A percentile compares a stretch with the other conserved stretches of the same genome.
These are phyloP conservation scores for Muscidifurax raptorellus DNA, from an alignment of 1,140 invertebrate genomes.

Conservation along the genomic window DNA sequence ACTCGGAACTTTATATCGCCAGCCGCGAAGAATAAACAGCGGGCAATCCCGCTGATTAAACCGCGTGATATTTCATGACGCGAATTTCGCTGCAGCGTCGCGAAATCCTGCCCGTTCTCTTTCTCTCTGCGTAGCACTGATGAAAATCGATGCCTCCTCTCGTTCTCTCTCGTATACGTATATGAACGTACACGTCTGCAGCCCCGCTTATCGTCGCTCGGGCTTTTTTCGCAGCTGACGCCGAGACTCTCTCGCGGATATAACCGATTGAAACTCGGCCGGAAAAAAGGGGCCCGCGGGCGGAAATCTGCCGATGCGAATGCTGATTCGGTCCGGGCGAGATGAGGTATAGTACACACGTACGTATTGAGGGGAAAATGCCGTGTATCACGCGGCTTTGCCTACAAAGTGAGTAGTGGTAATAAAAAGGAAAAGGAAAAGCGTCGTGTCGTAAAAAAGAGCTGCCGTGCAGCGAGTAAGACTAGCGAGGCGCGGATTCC, in stretches of 20 bases:
- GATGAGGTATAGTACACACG: not conserved
- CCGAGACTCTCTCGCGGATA: not conserved
- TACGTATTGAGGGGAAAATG: not conserved
- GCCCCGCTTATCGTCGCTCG: slow-evolving; percentile 17
- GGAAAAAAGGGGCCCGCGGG: slow-evolving; percentile 20
- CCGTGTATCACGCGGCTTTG: slow-evolving; percentile 7
- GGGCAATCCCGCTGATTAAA: slow-evolving; percentile 35
- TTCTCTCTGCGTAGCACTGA: not conserved
- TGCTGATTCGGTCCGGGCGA: slow-evolving; percentile 46
- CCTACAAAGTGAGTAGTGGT: slow-evolving; percentile 8
- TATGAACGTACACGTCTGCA: not conserved
- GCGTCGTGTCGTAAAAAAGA: slow-evolving; percentile 12
- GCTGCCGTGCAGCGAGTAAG: not conserved
- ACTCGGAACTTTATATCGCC: slow-evolving; percentile 5
- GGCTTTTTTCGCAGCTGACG: slow-evolving; percentile 21
- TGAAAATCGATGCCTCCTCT: slow-evolving; percentile 17
- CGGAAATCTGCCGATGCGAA: slow-evolving; percentile 46
- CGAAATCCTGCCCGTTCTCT: not conserved
- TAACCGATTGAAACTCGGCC: not conserved
- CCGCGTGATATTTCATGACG: slow-evolving; percentile 34
- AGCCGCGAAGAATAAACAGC: slow-evolving; percentile 3
- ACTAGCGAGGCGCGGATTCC: not conserved
- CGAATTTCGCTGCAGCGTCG: slow-evolving; percentile 18
- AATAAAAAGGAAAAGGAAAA: slow-evolving; percentile 28
- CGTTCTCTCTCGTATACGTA: not conserved